Base-by-base conservation (phyloP, 2,888 invertebrate species). In the Tanypteryx hageni region DNA sequence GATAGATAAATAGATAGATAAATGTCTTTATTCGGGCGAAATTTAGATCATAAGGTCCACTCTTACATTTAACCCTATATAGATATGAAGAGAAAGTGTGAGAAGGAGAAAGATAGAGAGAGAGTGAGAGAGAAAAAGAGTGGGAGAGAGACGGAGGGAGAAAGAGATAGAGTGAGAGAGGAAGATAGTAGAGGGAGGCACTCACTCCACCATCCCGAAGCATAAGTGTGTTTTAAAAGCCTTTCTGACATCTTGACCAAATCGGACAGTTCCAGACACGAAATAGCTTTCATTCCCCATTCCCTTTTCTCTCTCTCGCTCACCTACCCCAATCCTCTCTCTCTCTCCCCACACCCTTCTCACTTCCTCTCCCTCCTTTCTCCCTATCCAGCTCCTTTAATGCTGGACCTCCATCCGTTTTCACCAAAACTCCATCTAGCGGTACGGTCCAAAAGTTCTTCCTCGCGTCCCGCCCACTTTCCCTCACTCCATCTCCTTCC, bases 171-270 rank as follows among this genome's bases (percentile, higher is more conserved):
- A 27, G 27, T 3, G 44, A 44, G 44, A 44, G 44, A 44, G 1
- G 44, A 44, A 5, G 76, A 27, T 13, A 13, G 76, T 27, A 22
- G 76, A 13, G 76, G 22, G 76, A 13, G 76, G 44, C 44, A 44
- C 44, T 44, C 44, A 44, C 44, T 44, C 44, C 44, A 44, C 44
- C 44, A 44, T 44, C 44, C 44, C n/a, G 89, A 64, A 89, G 89
- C 89, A 83, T 94, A 94, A 95, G 94, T 95, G 95, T 95, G 95
- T 95, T 95, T 95, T 95, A 95, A 95, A 95, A 95, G 95, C 95
- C 95, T 95, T 95, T 94, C 95, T 95, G 95, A 95, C 95, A 95
- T 95, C 95, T 95, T 95, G 95, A 95, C 95, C 95, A 95, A 95
- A 94, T 94, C 95, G 95, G 95, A 95, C 95, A 95, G 94, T 94